These are phyloP conservation scores for Phrynocephalus versicolor DNA, from an alignment of 2,113 vertebrate genomes.

Conservation along the genomic window DNA sequence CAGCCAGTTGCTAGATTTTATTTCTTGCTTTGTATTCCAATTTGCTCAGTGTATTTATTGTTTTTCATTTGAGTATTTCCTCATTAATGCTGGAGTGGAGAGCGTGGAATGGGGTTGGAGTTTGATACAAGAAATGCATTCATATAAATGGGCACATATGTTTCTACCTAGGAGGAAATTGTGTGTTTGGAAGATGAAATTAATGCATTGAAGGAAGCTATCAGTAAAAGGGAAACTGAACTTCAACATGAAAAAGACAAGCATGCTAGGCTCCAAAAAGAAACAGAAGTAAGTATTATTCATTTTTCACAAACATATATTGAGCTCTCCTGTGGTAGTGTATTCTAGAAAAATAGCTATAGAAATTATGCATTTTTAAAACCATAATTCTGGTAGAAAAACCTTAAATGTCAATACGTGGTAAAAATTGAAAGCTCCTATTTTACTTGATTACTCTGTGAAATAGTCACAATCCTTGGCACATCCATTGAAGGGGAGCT, in stretches of 20 bases:
- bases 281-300: slow-evolving; percentile 75
- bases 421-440: background rate
- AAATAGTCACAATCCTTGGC: background rate
- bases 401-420: background rate
- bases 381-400: background rate
- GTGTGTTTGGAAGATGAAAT: slow-evolving; percentile 64
- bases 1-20: background rate
- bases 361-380: background rate
- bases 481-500: no score
- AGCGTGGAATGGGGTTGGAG: background rate
- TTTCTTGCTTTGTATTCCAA: background rate
- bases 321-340: background rate
- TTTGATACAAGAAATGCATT: background rate
- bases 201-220: slow-evolving; percentile 57
- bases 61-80: background rate
- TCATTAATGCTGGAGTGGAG: background rate
- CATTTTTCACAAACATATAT: slow-evolving; percentile 20
- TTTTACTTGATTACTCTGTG: background rate
- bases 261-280: slow-evolving; percentile 77
- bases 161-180: slow-evolving; percentile 72
- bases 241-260: slow-evolving; percentile 69
- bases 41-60: background rate
- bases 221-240: slow-evolving; percentile 60
- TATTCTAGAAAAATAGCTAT: background rate
- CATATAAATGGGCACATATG: background rate